phyloP scores from a whole-genome alignment of 2,797 vertebrate species.

The Sebastes cheni region DNA sequence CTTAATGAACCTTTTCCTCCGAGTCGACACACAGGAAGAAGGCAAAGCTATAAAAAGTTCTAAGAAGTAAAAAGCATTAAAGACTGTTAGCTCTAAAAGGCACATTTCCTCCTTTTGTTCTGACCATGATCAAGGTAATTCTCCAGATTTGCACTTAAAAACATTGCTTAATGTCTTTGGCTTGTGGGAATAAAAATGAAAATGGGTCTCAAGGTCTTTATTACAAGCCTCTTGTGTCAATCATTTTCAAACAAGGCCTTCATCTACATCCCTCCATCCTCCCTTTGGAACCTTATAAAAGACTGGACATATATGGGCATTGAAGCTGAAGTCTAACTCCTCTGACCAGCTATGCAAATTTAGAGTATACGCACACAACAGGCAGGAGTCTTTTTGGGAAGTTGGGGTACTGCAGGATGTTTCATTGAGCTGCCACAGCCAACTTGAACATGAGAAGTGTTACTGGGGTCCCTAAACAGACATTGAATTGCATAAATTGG shows the following conservation, averaged over 20 bases:
- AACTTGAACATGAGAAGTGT: constrained; percentile 21
- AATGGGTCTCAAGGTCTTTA: constrained; percentile 68
- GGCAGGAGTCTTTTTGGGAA: constrained; percentile 3
- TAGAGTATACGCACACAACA: background rate
- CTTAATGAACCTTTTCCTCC: constrained; percentile 74
- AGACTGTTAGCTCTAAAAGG: constrained; percentile 69
- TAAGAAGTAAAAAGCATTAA: constrained; percentile 65
- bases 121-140: constrained; percentile 65
- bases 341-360: constrained; percentile 8
- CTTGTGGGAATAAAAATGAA: constrained; percentile 64
- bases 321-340: constrained; percentile 29
- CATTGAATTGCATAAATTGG: too few species aligned
- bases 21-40: constrained; percentile 51
- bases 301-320: constrained; percentile 29
- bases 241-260: constrained; percentile 73
- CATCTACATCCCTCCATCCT: constrained; percentile 38
- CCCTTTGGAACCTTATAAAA: constrained; percentile 41
- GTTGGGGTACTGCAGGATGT: constrained; percentile 2
- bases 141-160: constrained; percentile 71
- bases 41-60: constrained; percentile 65
- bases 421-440: constrained; percentile 15
- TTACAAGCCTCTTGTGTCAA: constrained; percentile 63
- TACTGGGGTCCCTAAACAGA: too few species aligned
- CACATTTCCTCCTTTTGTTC: constrained; percentile 77
- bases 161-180: constrained; percentile 70